A percentile compares a stretch with the other conserved stretches of the same genome.
Evolutionary conservation across 2,113 vertebrate genomes (phyloP).

Genomic region (Coracopsis vasa): DNA sequence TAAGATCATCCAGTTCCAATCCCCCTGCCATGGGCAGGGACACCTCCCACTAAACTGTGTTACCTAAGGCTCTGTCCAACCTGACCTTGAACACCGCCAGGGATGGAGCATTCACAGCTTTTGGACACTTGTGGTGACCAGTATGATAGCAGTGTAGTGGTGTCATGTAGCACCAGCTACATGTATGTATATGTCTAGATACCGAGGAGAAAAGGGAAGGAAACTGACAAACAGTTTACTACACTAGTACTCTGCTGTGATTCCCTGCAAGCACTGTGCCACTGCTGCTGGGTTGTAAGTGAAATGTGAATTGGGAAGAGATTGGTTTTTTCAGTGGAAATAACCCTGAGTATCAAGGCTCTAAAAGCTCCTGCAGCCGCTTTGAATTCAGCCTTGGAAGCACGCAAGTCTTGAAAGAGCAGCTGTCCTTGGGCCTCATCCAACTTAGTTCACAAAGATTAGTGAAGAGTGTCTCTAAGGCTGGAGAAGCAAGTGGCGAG

Average conservation of each 20-base stretch:
- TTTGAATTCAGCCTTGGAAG: neutral
- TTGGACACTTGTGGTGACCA: neutral
- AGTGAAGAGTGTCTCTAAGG: neutral
- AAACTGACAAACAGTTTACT: neutral
- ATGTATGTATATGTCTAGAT: neutral
- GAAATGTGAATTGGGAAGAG: neutral
- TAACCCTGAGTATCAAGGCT: neutral
- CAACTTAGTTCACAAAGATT: neutral
- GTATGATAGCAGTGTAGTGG: neutral
- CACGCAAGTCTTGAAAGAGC: neutral
- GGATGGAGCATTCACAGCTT: too few relatives aligned
- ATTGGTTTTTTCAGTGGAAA: neutral
- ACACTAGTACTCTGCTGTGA: rapidly evolving
- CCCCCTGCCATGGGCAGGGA: too few relatives aligned
- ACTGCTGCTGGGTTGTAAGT: neutral
- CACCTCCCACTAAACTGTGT: too few relatives aligned
- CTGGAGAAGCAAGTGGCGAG: rapidly evolving
- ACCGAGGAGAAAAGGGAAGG: neutral
- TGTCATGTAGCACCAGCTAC: neutral
- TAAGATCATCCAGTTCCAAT: too few relatives aligned
- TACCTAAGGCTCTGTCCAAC: too few relatives aligned
- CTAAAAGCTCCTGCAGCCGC: neutral
- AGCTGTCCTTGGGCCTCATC: neutral
- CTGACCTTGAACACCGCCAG: too few relatives aligned
- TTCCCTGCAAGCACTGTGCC: neutral